A percentile compares a stretch with the other conserved stretches of the same genome.
phyloP scores from a whole-genome alignment of 2,113 vertebrate genomes.

The Elephas maximus region DNA sequence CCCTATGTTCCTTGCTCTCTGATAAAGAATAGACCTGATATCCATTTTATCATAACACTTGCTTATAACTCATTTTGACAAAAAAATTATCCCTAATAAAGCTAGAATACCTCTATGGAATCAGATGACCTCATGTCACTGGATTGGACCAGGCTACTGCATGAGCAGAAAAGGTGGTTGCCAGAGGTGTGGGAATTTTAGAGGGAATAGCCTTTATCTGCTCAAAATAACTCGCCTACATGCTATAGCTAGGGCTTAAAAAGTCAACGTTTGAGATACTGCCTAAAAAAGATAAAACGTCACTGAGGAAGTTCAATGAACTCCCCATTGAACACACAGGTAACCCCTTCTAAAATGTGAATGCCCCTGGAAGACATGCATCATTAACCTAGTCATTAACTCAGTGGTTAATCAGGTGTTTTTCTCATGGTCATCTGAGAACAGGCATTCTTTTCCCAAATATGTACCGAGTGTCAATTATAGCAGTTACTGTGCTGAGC shows the following conservation, averaged over 20 bases:
- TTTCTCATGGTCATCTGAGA: conserved; percentile 15
- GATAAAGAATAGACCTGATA: neutral
- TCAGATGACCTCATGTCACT: neutral
- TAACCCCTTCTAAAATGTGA: neutral
- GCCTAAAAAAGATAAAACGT: neutral
- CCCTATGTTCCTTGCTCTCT: neutral
- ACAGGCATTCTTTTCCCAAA: neutral
- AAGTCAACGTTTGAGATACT: neutral
- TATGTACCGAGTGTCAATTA: neutral
- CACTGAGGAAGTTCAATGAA: neutral
- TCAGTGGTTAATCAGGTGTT: neutral
- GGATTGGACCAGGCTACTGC: neutral
- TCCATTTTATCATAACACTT: conserved; percentile 6
- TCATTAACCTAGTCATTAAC: conserved; percentile 34
- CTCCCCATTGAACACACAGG: neutral
- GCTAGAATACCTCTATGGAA: neutral
- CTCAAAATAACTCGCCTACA: neutral
- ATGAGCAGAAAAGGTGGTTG: neutral
- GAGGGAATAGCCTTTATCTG: neutral
- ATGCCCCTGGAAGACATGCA: neutral
- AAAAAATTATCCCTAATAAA: neutral
- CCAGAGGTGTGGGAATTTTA: neutral
- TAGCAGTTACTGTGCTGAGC: neutral
- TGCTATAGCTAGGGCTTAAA: conserved; percentile 19
- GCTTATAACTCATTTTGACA: conserved; percentile 14